Conservation (phyloP, 2,888 invertebrate species). For the Torymus auratus region DNA sequence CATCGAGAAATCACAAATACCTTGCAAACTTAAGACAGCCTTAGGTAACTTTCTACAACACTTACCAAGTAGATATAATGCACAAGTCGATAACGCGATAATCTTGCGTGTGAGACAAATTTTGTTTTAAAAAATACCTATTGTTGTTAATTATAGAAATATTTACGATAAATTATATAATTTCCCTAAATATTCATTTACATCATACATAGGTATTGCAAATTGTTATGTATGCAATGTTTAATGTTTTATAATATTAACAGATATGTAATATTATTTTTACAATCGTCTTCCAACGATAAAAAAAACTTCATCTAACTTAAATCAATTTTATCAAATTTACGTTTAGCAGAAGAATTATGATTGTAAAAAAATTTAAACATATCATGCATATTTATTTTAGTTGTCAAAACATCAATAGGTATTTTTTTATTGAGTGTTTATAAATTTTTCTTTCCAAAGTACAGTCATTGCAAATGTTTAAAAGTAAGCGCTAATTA, state of each 20-base stretch:
- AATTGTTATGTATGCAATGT: conserved; percentile 13
- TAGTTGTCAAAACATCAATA: conserved; percentile 41
- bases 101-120: conserved; percentile 56
- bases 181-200: conserved; percentile 29
- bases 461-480: conserved; percentile 35
- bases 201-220: not conserved
- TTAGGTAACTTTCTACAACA: conserved; percentile 67
- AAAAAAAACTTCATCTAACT: too few species aligned
- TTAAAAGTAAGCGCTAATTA: conserved; percentile 46
- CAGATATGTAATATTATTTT: conserved; percentile 13
- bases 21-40: conserved; percentile 83
- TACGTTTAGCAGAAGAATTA: not conserved
- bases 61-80: conserved; percentile 58
- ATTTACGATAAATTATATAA: conserved; percentile 27
- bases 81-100: conserved; percentile 58
- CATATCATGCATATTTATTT: conserved; percentile 53
- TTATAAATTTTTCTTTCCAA: conserved; percentile 35
- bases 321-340: too few species aligned
- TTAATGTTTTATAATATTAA: conserved; percentile 31
- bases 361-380: conserved; percentile 46
- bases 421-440: conserved; percentile 52
- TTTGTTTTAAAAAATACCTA: conserved; percentile 58
- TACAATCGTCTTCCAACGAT: conserved; percentile 40
- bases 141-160: conserved; percentile 45
- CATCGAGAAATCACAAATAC: conserved; percentile 91